Conservation (phyloP, 2,888 invertebrate species). For the Mesorhabditis sp. region DNA sequence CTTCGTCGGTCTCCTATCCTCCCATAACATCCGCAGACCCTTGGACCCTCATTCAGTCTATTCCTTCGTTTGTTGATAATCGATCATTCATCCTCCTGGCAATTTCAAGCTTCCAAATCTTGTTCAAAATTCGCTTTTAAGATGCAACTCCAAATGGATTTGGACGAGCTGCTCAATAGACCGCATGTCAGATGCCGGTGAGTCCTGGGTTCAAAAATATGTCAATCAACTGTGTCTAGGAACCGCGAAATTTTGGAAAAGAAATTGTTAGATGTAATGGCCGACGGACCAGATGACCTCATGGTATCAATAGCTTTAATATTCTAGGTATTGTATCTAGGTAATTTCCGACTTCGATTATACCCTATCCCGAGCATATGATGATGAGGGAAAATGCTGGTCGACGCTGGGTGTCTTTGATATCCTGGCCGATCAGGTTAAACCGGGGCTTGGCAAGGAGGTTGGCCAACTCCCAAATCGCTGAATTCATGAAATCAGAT, state of each 20-base stretch:
- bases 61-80: too few species aligned
- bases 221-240: neutral
- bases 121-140: too few species aligned
- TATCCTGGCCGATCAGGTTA: neutral
- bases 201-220: neutral
- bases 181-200: neutral
- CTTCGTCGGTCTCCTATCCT: too few species aligned
- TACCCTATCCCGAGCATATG: neutral
- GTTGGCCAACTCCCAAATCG: neutral
- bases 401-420: neutral
- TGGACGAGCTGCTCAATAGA: neutral
- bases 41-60: too few species aligned
- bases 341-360: constrained; percentile 3
- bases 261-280: neutral
- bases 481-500: constrained; percentile 5
- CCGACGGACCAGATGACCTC: neutral
- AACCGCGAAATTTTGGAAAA: neutral
- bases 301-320: neutral
- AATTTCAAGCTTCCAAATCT: too few species aligned
- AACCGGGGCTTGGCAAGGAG: neutral
- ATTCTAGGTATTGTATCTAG: neutral
- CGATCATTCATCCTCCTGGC: too few species aligned
- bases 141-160: neutral
- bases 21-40: too few species aligned
- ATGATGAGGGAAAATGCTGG: neutral